A percentile compares a stretch with the other conserved stretches of the same genome.
phyloP scores from a whole-genome alignment of 1,140 invertebrate genomes.

The Euglossa dilemma region DNA sequence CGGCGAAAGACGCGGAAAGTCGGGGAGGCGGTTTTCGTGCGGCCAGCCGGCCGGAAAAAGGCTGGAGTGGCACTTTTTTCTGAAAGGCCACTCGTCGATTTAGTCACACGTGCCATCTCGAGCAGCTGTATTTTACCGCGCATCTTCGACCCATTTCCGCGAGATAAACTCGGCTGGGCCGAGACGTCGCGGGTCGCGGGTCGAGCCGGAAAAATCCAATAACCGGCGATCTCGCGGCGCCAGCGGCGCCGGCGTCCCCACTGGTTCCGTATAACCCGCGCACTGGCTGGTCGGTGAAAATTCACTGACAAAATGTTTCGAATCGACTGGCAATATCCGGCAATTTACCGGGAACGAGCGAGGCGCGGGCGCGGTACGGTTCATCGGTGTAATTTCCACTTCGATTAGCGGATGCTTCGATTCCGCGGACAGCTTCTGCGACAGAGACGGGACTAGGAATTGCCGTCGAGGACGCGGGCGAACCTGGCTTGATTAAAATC shows the following conservation, averaged over 20 bases:
- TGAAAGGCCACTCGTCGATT: constrained; percentile 27
- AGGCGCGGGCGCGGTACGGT: constrained; percentile 9
- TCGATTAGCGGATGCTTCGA: constrained; percentile 63
- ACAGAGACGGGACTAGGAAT: constrained; percentile 23
- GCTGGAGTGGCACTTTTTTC: constrained; percentile 35
- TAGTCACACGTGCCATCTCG: constrained; percentile 15
- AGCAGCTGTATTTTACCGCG: not conserved
- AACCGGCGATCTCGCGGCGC: not conserved
- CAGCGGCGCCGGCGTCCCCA: not conserved
- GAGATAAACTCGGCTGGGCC: not conserved
- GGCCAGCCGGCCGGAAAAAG: constrained; percentile 2
- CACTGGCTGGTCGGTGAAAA: constrained; percentile 24
- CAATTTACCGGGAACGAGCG: constrained; percentile 44
- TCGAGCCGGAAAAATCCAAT: not conserved
- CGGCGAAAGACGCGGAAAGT: no score
- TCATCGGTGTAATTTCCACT: constrained; percentile 70
- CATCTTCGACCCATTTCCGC: constrained; percentile 14
- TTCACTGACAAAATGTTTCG: constrained; percentile 40
- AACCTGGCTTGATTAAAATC: constrained; percentile 69
- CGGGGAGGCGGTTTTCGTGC: constrained; percentile 2
- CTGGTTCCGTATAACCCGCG: not conserved
- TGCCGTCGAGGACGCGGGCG: constrained; percentile 62
- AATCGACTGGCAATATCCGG: constrained; percentile 63
- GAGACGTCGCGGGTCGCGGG: no score
- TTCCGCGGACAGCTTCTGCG: not conserved